phyloP scores from a whole-genome alignment of 2,888 invertebrate species.

The Clistopyga incitator region DNA sequence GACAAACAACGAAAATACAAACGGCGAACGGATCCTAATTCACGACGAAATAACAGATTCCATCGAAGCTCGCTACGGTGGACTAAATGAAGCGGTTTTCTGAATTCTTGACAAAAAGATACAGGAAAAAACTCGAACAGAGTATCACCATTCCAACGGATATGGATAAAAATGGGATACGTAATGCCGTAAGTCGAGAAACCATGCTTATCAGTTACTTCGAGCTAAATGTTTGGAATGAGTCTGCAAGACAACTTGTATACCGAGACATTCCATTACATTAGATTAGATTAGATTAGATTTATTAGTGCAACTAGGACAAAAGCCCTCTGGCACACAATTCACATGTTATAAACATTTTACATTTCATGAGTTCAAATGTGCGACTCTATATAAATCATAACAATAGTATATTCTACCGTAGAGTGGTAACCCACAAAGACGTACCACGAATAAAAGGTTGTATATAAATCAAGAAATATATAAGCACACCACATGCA shows the following conservation, averaged over 20 bases:
- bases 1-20: slow-evolving; percentile 16
- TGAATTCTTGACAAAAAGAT: slow-evolving; percentile 66
- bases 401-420: too few relatives aligned
- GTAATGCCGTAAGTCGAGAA: slow-evolving; percentile 35
- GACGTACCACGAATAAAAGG: too few relatives aligned
- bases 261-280: slow-evolving; percentile 52
- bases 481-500: too few relatives aligned
- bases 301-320: too few relatives aligned
- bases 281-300: slow-evolving; percentile 24
- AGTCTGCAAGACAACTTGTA: slow-evolving; percentile 35
- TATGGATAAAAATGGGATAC: slow-evolving; percentile 42
- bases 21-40: slow-evolving; percentile 27
- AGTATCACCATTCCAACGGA: slow-evolving; percentile 31
- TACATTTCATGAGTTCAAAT: too few relatives aligned
- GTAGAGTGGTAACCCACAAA: too few relatives aligned
- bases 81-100: slow-evolving; percentile 69
- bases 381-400: too few relatives aligned
- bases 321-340: too few relatives aligned
- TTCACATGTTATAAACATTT: too few relatives aligned
- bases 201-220: slow-evolving; percentile 52
- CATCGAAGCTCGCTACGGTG: slow-evolving; percentile 63
- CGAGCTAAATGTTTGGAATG: slow-evolving; percentile 39
- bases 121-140: slow-evolving; percentile 67
- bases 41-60: slow-evolving; percentile 46
- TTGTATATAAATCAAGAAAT: too few relatives aligned